Evolutionary conservation across 2,113 vertebrate genomes (phyloP).

Genomic region (Clarias batrachus): DNA sequence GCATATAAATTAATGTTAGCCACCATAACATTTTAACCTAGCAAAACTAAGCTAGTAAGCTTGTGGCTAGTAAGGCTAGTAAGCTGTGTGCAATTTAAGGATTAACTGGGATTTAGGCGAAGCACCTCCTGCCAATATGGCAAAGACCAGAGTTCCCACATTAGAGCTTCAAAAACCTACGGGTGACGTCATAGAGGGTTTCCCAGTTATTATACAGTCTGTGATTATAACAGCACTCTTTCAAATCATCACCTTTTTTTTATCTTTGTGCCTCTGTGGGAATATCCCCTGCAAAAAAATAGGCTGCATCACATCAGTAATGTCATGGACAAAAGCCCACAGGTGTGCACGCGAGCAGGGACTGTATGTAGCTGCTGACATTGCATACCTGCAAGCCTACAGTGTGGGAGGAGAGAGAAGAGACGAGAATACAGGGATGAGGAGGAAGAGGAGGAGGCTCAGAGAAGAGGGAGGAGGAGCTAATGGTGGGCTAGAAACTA

Average conservation of each 20-base stretch:
- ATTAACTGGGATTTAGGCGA: too few relatives aligned
- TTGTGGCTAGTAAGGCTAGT: too few relatives aligned
- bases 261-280: background rate
- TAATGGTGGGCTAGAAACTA: conserved; percentile 42
- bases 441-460: background rate
- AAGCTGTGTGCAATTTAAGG: too few relatives aligned
- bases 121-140: too few relatives aligned
- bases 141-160: too few relatives aligned
- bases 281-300: conserved; percentile 7
- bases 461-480: background rate
- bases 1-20: too few relatives aligned
- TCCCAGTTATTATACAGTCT: too few relatives aligned
- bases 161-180: too few relatives aligned
- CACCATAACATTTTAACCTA: too few relatives aligned
- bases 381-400: conserved; percentile 65
- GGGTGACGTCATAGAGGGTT: too few relatives aligned
- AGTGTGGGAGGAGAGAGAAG: conserved; percentile 45
- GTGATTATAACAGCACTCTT: background rate
- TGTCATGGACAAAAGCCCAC: conserved; percentile 37
- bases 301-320: conserved; percentile 5
- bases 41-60: too few relatives aligned
- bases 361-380: conserved; percentile 65
- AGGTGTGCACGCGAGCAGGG: conserved; percentile 44
- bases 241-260: background rate
- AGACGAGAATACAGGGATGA: conserved; percentile 10